phyloP scores from a whole-genome alignment of 2,888 invertebrate species.

The Apantesis nais region DNA sequence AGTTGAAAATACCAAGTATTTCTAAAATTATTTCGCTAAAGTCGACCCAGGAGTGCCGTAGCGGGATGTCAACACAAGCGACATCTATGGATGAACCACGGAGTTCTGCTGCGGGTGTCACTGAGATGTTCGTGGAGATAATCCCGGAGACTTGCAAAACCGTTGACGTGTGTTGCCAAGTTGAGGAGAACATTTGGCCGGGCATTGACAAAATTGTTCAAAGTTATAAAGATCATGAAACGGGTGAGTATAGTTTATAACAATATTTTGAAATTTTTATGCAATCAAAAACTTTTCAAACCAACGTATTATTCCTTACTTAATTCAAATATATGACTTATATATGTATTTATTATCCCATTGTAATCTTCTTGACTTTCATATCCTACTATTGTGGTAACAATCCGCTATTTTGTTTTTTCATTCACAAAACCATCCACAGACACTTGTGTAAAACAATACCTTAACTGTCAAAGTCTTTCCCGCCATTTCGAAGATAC shows the following conservation, averaged over 20 bases:
- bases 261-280: too few species aligned
- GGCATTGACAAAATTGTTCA: constrained; percentile 80
- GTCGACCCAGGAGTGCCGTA: constrained; percentile 55
- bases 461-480: too few species aligned
- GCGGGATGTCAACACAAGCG: constrained; percentile 60
- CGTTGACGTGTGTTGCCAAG: constrained; percentile 64
- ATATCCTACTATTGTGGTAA: too few species aligned
- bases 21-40: constrained; percentile 76
- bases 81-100: constrained; percentile 79
- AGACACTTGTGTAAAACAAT: too few species aligned
- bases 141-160: constrained; percentile 30
- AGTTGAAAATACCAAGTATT: constrained; percentile 75
- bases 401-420: too few species aligned
- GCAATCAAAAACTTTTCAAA: too few species aligned
- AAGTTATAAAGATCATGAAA: constrained; percentile 81
- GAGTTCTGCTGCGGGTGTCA: constrained; percentile 66
- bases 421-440: too few species aligned
- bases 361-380: too few species aligned
- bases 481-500: too few species aligned
- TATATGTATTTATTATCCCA: too few species aligned
- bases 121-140: constrained; percentile 49
- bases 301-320: too few species aligned
- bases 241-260: constrained; percentile 69
- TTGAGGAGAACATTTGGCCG: constrained; percentile 71
- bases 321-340: too few species aligned